Percentiles rank a stretch among this genome's conserved stretches.
phyloP scores from a whole-genome alignment of 2,797 vertebrate genomes.

The Anomalospiza imberbis region DNA sequence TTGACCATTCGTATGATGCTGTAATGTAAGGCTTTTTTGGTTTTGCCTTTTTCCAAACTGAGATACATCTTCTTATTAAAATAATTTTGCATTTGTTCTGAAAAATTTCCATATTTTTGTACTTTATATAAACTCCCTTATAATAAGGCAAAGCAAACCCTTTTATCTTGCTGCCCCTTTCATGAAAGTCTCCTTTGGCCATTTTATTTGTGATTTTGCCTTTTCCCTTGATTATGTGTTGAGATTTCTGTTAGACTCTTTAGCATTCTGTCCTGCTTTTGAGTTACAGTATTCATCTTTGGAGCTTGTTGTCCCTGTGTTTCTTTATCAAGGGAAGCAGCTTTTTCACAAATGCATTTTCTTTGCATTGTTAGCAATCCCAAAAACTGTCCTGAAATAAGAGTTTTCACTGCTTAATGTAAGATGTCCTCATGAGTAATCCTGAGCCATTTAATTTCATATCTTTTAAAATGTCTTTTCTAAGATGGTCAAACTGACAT shows the following conservation, averaged over 20 bases:
- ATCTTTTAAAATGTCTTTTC: conserved; percentile 39
- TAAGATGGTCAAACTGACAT: conserved; percentile 58
- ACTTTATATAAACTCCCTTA: not conserved
- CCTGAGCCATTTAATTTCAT: conserved; percentile 49
- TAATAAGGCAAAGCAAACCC: not conserved
- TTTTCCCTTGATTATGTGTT: not conserved
- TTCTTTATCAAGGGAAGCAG: not conserved
- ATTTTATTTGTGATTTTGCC: conserved; percentile 9
- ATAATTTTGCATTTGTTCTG: not conserved
- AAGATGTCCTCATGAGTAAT: conserved; percentile 34
- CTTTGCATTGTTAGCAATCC: not conserved
- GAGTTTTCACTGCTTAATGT: not conserved
- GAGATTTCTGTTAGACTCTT: not conserved
- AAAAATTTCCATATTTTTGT: conserved; percentile 4
- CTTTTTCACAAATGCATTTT: not conserved
- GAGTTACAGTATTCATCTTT: not conserved
- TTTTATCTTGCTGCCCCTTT: conserved; percentile 20
- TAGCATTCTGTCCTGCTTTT: not conserved
- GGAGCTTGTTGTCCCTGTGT: not conserved
- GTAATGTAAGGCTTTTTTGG: not conserved
- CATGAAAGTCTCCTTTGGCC: conserved; percentile 15
- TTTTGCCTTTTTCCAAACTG: not conserved
- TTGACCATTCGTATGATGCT: not conserved
- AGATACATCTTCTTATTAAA: not conserved
- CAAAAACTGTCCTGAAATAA: not conserved